Evolutionary conservation across 2,888 invertebrate species (phyloP).

Genomic region (Bedellia somnulentella): DNA sequence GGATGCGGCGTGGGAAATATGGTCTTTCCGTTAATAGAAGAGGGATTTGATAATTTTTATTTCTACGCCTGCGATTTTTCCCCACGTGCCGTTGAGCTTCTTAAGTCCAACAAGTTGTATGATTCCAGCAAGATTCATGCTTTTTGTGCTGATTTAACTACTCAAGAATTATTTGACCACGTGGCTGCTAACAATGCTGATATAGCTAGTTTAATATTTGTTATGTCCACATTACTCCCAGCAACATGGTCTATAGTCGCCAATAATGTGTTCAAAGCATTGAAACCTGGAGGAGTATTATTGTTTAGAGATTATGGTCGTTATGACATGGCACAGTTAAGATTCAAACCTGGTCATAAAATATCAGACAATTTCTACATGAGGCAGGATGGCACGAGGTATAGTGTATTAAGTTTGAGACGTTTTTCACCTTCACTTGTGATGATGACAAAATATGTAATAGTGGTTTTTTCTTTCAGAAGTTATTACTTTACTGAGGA

Average conservation of each 20-base stretch:
- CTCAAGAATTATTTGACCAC: slow-evolving; percentile 64
- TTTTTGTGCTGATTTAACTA: slow-evolving; percentile 85
- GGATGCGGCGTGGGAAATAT: slow-evolving; percentile 98
- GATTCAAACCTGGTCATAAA: slow-evolving; percentile 92
- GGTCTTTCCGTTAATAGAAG: slow-evolving; percentile 86
- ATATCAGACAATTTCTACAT: slow-evolving; percentile 92
- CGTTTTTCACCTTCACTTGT: no score
- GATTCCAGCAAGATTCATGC: slow-evolving; percentile 67
- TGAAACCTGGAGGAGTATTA: slow-evolving; percentile 77
- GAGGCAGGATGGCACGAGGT: slow-evolving; percentile 95
- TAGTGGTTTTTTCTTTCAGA: slow-evolving; percentile 35
- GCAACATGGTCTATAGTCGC: slow-evolving; percentile 70
- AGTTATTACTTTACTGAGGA: slow-evolving; percentile 81
- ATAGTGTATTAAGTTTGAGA: slow-evolving; percentile 8
- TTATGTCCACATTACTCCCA: slow-evolving; percentile 92
- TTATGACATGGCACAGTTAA: slow-evolving; percentile 93
- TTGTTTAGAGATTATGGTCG: slow-evolving; percentile 93
- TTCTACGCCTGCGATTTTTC: slow-evolving; percentile 93
- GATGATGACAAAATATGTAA: neutral
- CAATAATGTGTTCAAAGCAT: slow-evolving; percentile 64
- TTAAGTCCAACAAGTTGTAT: slow-evolving; percentile 71
- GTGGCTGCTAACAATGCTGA: slow-evolving; percentile 63
- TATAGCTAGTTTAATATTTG: slow-evolving; percentile 89
- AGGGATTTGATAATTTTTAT: slow-evolving; percentile 64
- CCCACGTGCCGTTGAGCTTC: slow-evolving; percentile 83